phyloP scores from a whole-genome alignment of 2,797 vertebrate genomes.

The Rhinogobio ventralis region DNA sequence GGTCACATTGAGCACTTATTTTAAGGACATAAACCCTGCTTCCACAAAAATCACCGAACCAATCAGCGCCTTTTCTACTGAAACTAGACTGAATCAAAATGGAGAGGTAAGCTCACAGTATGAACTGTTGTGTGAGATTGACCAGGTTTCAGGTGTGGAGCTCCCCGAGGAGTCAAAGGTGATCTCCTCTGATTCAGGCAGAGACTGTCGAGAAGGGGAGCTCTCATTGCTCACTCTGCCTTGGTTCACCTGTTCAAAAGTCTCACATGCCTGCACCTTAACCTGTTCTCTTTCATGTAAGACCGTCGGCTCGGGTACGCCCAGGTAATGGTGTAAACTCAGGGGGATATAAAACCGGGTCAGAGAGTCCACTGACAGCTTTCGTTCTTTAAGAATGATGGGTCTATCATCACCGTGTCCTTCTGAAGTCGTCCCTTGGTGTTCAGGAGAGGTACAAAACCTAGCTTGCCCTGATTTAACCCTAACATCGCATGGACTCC shows the following conservation, averaged over 20 bases:
- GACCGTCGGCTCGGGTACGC: slow-evolving; percentile 60
- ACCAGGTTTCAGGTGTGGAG: slow-evolving; percentile 56
- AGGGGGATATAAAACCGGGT: slow-evolving; percentile 66
- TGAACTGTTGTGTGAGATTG: slow-evolving; percentile 69
- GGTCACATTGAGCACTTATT: background rate
- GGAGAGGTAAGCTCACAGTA: slow-evolving; percentile 69
- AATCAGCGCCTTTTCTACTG: slow-evolving; percentile 35
- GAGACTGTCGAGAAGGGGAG: slow-evolving; percentile 40
- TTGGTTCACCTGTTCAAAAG: slow-evolving; percentile 30
- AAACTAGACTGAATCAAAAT: slow-evolving; percentile 32
- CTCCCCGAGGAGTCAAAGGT: slow-evolving; percentile 59
- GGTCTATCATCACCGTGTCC: slow-evolving; percentile 3
- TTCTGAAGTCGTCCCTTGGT: slow-evolving; percentile 44
- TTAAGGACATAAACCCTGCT: slow-evolving; percentile 52
- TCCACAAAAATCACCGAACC: slow-evolving; percentile 47
- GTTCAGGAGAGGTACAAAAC: background rate
- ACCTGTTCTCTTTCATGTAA: slow-evolving; percentile 32
- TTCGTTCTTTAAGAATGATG: slow-evolving; percentile 38
- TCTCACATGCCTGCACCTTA: slow-evolving; percentile 25
- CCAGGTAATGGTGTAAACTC: slow-evolving; percentile 67
- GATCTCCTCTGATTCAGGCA: slow-evolving; percentile 48
- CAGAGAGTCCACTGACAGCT: slow-evolving; percentile 37
- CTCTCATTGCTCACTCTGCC: slow-evolving; percentile 35
- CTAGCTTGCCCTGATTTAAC: slow-evolving; percentile 12
- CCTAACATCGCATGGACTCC: slow-evolving; percentile 20